Evolutionary conservation across 2,113 vertebrate genomes (phyloP).

Genomic region (Todiramphus chloris): DNA sequence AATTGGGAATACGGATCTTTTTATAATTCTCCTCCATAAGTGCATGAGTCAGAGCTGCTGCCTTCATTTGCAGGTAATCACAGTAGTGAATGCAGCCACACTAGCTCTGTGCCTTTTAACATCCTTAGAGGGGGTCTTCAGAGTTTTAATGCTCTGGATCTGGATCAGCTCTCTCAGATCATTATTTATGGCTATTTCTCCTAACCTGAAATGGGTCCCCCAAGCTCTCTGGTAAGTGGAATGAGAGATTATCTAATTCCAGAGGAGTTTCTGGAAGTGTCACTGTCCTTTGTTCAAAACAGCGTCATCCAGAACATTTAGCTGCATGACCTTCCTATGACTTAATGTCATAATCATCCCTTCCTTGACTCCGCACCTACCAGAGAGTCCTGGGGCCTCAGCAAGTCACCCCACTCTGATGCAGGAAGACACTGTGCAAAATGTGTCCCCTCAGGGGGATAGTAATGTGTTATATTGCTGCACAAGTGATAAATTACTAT

Average conservation of each 20-base stretch:
- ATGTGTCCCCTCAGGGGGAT: not conserved
- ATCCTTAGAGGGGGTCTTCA: not conserved
- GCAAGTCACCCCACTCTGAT: not conserved
- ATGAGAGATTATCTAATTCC: not conserved
- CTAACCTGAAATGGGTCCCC: not conserved
- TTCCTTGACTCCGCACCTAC: not conserved
- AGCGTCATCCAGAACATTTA: not conserved
- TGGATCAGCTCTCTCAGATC: not conserved
- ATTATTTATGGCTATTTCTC: not conserved
- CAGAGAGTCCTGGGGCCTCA: not conserved
- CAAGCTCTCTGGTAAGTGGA: not conserved
- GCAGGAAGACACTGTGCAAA: not conserved
- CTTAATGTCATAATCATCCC: not conserved
- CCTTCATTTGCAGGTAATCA: slow-evolving; percentile 61
- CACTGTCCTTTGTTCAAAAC: not conserved
- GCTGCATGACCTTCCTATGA: not conserved
- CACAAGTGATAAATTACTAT: not conserved
- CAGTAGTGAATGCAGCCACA: slow-evolving; percentile 26
- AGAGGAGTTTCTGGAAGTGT: not conserved
- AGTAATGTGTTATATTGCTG: accelerated
- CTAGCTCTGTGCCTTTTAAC: slow-evolving; percentile 6
- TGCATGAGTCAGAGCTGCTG: slow-evolving; percentile 53
- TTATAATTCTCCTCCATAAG: slow-evolving; percentile 55
- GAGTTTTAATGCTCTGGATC: not conserved
- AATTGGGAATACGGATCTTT: slow-evolving; percentile 37